Percentiles rank a stretch among this genome's conserved stretches.
These are phyloP conservation scores for Dexiosoma caninum DNA, from an alignment of 2,888 invertebrate genomes.

Conservation along the genomic window DNA sequence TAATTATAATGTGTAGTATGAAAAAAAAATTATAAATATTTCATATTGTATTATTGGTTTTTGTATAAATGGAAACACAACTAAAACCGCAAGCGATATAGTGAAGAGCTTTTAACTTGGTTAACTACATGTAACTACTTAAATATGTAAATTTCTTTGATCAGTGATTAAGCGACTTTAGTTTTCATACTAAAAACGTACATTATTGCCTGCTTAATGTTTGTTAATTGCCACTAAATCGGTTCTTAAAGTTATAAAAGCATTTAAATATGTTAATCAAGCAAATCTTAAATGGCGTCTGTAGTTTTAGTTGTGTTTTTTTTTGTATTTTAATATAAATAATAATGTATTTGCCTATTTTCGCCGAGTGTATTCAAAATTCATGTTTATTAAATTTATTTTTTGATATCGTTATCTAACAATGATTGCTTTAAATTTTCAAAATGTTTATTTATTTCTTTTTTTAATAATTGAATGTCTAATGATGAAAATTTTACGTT, in stretches of 20 bases:
- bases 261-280: neutral
- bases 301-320: slow-evolving; percentile 5
- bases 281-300: neutral
- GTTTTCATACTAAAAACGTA: too few relatives aligned
- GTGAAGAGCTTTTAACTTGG: neutral
- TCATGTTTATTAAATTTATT: slow-evolving; percentile 12
- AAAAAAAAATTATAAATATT: slow-evolving; percentile 28
- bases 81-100: slow-evolving; percentile 14
- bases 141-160: too few relatives aligned
- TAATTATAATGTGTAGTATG: slow-evolving; percentile 5
- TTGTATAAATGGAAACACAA: slow-evolving; percentile 8
- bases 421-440: slow-evolving; percentile 49
- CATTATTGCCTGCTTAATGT: too few relatives aligned
- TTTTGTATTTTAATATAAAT: neutral
- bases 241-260: neutral
- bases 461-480: slow-evolving; percentile 25
- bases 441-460: slow-evolving; percentile 13
- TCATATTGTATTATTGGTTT: slow-evolving; percentile 4
- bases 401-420: slow-evolving; percentile 37
- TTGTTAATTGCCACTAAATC: neutral
- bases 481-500: slow-evolving; percentile 31
- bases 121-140: too few relatives aligned
- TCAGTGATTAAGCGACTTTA: too few relatives aligned
- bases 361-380: slow-evolving; percentile 37
- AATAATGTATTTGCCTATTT: slow-evolving; percentile 29